Conservation (phyloP, 2,888 invertebrate genomes). For the Mythimna albipuncta region DNA sequence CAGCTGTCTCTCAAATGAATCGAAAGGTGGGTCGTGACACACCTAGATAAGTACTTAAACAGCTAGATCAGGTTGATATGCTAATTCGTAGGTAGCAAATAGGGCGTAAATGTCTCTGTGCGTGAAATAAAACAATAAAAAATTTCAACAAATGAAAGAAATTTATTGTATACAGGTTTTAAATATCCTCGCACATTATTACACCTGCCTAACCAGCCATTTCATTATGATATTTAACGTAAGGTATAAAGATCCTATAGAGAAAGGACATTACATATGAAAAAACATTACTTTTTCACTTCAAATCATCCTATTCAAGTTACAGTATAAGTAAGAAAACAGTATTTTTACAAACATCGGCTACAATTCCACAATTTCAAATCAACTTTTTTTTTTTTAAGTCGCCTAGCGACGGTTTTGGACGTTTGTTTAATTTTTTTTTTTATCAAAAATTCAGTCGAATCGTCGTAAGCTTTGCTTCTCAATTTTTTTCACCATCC, state of each 20-base stretch:
- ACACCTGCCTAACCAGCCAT: constrained; percentile 89
- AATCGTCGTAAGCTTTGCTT: constrained; percentile 84
- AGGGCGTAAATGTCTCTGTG: constrained; percentile 1
- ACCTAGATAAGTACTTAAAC: constrained; percentile 9
- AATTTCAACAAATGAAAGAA: constrained; percentile 90
- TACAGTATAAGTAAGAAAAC: constrained; percentile 83
- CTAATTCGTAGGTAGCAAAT: not conserved
- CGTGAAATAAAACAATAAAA: constrained; percentile 82
- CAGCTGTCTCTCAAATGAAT: constrained; percentile 6
- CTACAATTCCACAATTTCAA: constrained; percentile 89
- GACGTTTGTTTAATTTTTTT: constrained; percentile 81
- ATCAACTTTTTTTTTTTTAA: constrained; percentile 78
- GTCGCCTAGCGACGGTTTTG: constrained; percentile 88
- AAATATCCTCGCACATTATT: constrained; percentile 89
- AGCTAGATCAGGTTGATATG: constrained; percentile 10
- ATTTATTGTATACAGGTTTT: constrained; percentile 91
- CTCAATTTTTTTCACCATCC: constrained; percentile 73
- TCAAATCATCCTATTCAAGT: constrained; percentile 81
- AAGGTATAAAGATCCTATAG: constrained; percentile 88
- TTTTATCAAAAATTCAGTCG: constrained; percentile 86
- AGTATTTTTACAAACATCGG: constrained; percentile 74
- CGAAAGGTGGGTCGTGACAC: no score
- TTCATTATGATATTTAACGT: constrained; percentile 87
- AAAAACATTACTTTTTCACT: constrained; percentile 76
- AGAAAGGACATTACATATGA: constrained; percentile 87